Conservation (phyloP, 2,113 vertebrate genomes). For the Tympanuchus pallidicinctus region DNA sequence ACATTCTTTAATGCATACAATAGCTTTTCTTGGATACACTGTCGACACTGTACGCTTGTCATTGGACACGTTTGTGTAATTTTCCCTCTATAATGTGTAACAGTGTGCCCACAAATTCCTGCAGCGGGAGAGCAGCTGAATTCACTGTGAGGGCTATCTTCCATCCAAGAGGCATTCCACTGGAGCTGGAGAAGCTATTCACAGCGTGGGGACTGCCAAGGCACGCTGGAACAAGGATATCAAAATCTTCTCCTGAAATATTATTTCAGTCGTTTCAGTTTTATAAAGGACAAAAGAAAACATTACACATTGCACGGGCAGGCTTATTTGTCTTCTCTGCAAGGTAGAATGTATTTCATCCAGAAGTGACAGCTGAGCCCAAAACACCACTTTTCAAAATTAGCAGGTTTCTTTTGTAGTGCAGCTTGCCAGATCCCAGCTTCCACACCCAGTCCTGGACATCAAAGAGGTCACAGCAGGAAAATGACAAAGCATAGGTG, state of each 20-base stretch:
- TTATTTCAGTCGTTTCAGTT: slow-evolving; percentile 16
- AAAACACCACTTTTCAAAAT: slow-evolving; percentile 46
- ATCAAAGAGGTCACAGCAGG: neutral
- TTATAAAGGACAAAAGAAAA: slow-evolving; percentile 45
- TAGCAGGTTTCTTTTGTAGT: neutral
- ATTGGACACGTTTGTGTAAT: neutral
- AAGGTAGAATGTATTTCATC: neutral
- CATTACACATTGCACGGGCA: neutral
- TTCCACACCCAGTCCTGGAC: neutral
- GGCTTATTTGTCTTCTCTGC: slow-evolving; percentile 4
- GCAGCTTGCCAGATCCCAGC: neutral
- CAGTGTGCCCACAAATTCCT: slow-evolving; percentile 26
- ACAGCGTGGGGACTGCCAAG: neutral
- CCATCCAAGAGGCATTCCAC: slow-evolving; percentile 62
- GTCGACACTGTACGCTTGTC: neutral
- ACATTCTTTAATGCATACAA: neutral
- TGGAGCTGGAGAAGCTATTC: slow-evolving; percentile 41
- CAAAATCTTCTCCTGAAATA: slow-evolving; percentile 38
- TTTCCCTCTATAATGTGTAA: slow-evolving; percentile 34
- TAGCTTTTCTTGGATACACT: slow-evolving; percentile 22
- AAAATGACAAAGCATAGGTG: neutral
- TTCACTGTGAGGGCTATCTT: neutral
- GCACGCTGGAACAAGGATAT: slow-evolving; percentile 28
- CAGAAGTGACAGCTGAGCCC: neutral
- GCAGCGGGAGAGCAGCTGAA: slow-evolving; percentile 36